These are phyloP conservation scores for Chrosomus eos DNA, from an alignment of 2,797 vertebrate genomes.

Conservation along the genomic window DNA sequence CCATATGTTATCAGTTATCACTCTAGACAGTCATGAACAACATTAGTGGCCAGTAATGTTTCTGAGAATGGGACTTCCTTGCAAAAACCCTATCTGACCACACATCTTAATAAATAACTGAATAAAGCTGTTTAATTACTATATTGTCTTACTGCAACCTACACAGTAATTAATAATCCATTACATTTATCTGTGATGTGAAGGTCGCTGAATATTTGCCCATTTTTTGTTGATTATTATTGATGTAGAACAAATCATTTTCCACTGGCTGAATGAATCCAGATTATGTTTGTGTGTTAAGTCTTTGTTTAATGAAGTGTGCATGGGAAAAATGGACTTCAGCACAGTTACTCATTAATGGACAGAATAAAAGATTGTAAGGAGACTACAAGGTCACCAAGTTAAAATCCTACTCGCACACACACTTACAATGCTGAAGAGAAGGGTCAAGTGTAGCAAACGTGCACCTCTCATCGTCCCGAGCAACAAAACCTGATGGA, in stretches of 20 bases:
- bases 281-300: background rate
- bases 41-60: background rate
- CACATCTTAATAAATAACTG: background rate
- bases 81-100: background rate
- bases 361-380: conserved; percentile 33
- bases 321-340: conserved; percentile 39
- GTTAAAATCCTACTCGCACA: conserved; percentile 40
- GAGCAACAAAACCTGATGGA: conserved; percentile 34
- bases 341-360: conserved; percentile 60
- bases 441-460: conserved; percentile 55
- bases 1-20: too few relatives aligned
- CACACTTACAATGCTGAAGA: conserved; percentile 61
- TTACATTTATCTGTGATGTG: background rate
- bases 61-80: background rate
- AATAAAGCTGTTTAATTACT: background rate
- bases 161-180: background rate
- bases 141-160: background rate
- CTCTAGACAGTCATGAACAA: too few relatives aligned
- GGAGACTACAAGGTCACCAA: conserved; percentile 38
- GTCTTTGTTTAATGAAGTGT: conserved; percentile 39
- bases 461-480: conserved; percentile 52
- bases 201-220: conserved; percentile 8
- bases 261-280: conserved; percentile 7
- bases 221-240: background rate
- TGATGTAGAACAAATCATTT: conserved; percentile 20